Evolutionary conservation across 2,888 invertebrate genomes (phyloP), one percentile per base, ranked within the genome.

Genomic region (Morpho deidamia): DNA sequence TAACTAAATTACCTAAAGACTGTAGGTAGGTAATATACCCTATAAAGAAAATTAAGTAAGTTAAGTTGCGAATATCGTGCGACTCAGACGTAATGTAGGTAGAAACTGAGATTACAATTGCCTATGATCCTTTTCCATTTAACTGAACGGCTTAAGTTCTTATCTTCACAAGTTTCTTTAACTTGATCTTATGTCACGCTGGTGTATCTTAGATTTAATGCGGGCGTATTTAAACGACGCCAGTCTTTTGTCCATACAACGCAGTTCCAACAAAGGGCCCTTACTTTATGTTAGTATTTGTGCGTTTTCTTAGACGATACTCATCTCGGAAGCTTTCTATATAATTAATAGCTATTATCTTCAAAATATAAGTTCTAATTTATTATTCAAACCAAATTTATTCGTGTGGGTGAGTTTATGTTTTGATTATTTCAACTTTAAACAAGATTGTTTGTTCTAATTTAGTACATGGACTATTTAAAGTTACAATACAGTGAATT

Each of bases 231-330:
- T 35, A 49, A 49, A 49, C 49, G 41, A 49, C 11, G 39, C n/a
- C 7, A 11, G 39, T 49, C 41, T 49, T 49, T 49, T 49, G 49
- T 49, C 35, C 48, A 32, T 42, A 41, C 42, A 41, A 42, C 49
- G 42, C 41, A 49, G 34, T 42, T 49, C 14, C n/a, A 49, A 49
- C 49, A 49, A 49, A 49, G 42, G 14, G n/a, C 34, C 49, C 41
- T 42, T 42, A 12, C 49, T 49, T 49, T 41, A 42, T 49, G 42
- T 49, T 42, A 35, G 42, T 11, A 34, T 34, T 49, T 34, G 49
- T 49, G 35, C 39, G 42, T 49, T 49, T 49, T 49, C 49, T 35
- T 41, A 42, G 49, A 49, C 42, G n/a, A 49, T 41, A 49, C 34
- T 49, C 41, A 49, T 49, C 14, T 49, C 14, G 49, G 49, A 41